phyloP scores from a whole-genome alignment of 2,113 vertebrate genomes.

The Lepus timidus region DNA sequence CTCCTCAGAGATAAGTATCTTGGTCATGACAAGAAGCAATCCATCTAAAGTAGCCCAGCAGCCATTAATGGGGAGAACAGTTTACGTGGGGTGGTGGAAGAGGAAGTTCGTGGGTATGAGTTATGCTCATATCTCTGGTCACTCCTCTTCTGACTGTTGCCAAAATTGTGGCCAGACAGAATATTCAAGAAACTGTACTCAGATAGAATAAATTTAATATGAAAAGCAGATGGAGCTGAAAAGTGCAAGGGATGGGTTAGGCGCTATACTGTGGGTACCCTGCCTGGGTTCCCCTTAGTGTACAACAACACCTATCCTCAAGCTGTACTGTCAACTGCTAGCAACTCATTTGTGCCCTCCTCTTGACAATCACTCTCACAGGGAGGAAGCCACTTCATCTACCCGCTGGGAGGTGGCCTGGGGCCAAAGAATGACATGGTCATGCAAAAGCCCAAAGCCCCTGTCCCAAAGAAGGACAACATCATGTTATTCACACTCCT shows the following conservation, averaged over 20 bases:
- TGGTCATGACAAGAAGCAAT: neutral
- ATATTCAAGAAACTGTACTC: neutral
- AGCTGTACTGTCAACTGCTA: neutral
- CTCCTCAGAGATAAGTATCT: neutral
- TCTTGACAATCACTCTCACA: neutral
- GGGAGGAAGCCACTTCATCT: neutral
- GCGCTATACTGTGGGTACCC: accelerated
- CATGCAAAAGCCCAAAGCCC: neutral
- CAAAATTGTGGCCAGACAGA: neutral
- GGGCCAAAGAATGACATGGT: too few relatives aligned
- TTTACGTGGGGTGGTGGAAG: neutral
- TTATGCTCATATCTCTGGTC: too few relatives aligned
- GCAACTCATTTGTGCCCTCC: neutral
- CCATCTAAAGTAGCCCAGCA: neutral
- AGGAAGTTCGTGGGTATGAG: too few relatives aligned
- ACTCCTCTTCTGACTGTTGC: neutral
- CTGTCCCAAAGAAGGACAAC: neutral
- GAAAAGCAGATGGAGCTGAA: neutral
- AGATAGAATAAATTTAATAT: neutral
- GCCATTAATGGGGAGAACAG: neutral
- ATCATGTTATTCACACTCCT: neutral
- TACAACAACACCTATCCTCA: neutral
- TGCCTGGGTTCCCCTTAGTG: neutral
- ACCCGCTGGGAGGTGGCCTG: neutral
- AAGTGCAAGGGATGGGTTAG: neutral